A percentile compares a stretch with the other conserved stretches of the same genome.
phyloP scores from a whole-genome alignment of 2,113 vertebrate species.

The Otocyon megalotis region DNA sequence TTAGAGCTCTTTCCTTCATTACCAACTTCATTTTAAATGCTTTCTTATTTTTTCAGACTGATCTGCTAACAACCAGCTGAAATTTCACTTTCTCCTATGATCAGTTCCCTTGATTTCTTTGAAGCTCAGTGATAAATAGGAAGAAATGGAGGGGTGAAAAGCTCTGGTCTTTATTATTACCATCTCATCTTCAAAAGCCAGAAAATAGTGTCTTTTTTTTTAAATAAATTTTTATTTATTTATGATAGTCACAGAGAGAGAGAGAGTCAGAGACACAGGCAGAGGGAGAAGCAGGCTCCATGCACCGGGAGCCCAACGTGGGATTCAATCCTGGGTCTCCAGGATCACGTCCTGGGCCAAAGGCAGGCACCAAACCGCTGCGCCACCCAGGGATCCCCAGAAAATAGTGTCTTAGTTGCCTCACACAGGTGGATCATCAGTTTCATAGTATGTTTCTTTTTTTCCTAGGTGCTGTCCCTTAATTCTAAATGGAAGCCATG shows the following conservation, averaged over 20 bases:
- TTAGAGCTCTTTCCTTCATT: neutral
- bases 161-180: constrained; percentile 31
- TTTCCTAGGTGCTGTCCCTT: neutral
- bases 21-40: neutral
- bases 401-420: neutral
- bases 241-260: no score
- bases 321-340: no score
- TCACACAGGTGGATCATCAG: neutral
- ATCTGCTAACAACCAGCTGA: neutral
- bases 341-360: no score
- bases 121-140: constrained; percentile 14
- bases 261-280: no score
- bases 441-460: constrained; percentile 44
- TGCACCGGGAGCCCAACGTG: no score
- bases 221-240: no score
- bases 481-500: neutral
- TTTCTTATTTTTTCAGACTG: neutral
- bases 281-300: no score
- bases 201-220: neutral
- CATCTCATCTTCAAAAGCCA: neutral
- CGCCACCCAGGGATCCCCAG: no score
- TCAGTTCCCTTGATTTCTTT: neutral
- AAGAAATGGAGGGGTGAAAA: constrained; percentile 34
- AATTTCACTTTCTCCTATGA: neutral
- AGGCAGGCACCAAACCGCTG: no score